These are phyloP conservation scores for Sebastes hopkinsi DNA, from an alignment of 2,797 vertebrate genomes.

Conservation along the genomic window DNA sequence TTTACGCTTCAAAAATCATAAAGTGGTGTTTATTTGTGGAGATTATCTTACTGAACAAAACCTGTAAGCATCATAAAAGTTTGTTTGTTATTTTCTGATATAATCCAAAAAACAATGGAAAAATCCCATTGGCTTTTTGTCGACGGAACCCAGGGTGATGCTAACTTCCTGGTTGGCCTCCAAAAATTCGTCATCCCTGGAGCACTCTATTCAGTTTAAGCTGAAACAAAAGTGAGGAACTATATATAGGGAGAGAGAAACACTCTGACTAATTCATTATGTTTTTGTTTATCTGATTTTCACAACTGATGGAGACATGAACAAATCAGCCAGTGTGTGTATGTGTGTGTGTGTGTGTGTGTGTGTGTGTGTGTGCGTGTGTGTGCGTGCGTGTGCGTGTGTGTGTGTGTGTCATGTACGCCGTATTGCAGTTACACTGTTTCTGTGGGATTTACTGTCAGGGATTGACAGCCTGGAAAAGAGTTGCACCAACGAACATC, in stretches of 20 bases:
- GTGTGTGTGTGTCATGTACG: background rate
- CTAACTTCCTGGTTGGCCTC: no score
- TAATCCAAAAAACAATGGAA: no score
- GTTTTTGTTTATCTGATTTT: background rate
- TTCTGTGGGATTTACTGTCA: constrained; percentile 25
- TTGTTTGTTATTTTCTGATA: no score
- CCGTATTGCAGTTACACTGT: background rate
- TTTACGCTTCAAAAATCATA: no score
- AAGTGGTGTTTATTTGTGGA: no score
- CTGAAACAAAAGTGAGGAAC: background rate
- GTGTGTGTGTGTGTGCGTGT: background rate
- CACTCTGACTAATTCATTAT: no score
- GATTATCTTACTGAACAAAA: no score
- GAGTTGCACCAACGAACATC: constrained; percentile 1
- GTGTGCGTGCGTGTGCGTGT: background rate
- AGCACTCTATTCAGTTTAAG: background rate
- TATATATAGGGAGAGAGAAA: no score
- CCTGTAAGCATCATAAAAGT: no score
- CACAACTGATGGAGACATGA: background rate
- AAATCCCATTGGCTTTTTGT: no score
- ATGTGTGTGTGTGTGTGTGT: background rate
- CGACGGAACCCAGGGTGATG: no score
- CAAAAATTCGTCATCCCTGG: no score
- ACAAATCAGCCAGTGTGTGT: background rate
- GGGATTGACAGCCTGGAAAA: constrained; percentile 25